phyloP scores from a whole-genome alignment of 2,113 vertebrate genomes.

The Ariopsis seemanni region DNA sequence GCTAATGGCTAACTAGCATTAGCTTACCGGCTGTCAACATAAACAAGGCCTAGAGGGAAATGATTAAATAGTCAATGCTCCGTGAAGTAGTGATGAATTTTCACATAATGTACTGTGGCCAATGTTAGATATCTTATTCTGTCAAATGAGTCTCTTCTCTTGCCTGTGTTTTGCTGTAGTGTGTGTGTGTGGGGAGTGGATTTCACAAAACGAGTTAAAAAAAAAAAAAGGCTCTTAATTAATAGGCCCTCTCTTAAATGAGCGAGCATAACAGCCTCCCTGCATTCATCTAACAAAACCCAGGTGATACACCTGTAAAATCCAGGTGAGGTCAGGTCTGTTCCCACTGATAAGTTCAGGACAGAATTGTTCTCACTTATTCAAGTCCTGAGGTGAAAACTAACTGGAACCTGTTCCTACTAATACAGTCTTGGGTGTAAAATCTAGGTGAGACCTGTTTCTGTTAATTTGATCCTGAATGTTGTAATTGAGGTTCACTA shows the following conservation, averaged over 20 bases:
- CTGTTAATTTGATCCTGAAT: not conserved
- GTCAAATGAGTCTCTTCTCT: not conserved
- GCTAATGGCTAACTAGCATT: slow-evolving; percentile 25
- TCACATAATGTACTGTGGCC: slow-evolving; percentile 43
- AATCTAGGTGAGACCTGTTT: not conserved
- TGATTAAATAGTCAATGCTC: not conserved
- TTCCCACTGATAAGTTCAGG: not conserved
- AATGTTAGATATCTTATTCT: slow-evolving; percentile 6
- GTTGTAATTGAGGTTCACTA: not conserved
- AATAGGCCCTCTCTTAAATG: not conserved
- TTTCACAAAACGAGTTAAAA: not conserved
- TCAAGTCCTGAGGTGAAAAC: not conserved
- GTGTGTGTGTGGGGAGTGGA: not conserved
- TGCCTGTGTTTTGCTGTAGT: not conserved
- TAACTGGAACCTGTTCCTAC: not conserved
- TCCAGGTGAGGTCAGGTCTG: not conserved
- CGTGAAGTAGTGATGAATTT: slow-evolving; percentile 42
- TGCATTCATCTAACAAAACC: not conserved
- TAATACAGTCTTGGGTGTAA: not conserved
- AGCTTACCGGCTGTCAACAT: slow-evolving; percentile 7
- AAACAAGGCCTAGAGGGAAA: slow-evolving; percentile 7
- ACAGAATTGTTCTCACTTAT: not conserved
- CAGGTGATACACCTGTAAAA: not conserved
- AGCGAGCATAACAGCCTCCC: not conserved
- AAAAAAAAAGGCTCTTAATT: too few relatives aligned